phyloP scores from a whole-genome alignment of 2,797 vertebrate species.

The Epinephelus awoara region DNA sequence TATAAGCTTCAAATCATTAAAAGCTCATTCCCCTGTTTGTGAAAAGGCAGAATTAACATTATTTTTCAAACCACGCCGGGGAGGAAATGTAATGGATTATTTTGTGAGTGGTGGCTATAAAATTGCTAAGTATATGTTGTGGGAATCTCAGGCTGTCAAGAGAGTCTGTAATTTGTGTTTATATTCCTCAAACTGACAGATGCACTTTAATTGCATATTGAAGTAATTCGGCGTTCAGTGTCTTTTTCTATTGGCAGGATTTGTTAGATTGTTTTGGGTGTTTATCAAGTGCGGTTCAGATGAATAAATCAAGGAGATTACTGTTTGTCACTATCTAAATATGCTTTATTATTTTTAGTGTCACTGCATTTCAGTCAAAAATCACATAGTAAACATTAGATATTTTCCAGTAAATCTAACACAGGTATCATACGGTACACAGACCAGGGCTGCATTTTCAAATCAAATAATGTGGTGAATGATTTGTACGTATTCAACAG shows the following conservation, averaged over 20 bases:
- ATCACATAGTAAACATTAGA: background rate
- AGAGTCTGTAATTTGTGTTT: conserved; percentile 46
- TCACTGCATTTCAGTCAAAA: background rate
- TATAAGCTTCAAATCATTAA: conserved; percentile 44
- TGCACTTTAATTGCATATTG: conserved; percentile 39
- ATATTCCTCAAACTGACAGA: conserved; percentile 26
- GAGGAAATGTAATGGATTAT: conserved; percentile 21
- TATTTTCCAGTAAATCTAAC: background rate
- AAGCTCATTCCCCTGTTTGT: conserved; percentile 15
- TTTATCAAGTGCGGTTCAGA: background rate
- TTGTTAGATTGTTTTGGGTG: conserved; percentile 14
- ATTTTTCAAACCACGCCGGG: conserved; percentile 22
- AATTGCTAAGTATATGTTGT: conserved; percentile 32
- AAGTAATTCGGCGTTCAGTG: conserved; percentile 16
- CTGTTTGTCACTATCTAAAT: background rate
- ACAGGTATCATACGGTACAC: background rate
- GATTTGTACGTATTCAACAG: no score
- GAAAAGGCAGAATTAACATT: conserved; percentile 21
- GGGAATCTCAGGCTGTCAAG: conserved; percentile 21
- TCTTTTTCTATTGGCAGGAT: conserved; percentile 17
- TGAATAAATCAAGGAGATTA: background rate
- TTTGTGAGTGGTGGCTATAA: conserved; percentile 25
- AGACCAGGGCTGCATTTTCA: background rate
- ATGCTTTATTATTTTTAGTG: background rate
- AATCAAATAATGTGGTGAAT: no score